A percentile compares a stretch with the other conserved stretches of the same genome.
These are phyloP conservation scores for Oryzias woworae DNA, from an alignment of 2,113 vertebrate species.

Conservation along the genomic window DNA sequence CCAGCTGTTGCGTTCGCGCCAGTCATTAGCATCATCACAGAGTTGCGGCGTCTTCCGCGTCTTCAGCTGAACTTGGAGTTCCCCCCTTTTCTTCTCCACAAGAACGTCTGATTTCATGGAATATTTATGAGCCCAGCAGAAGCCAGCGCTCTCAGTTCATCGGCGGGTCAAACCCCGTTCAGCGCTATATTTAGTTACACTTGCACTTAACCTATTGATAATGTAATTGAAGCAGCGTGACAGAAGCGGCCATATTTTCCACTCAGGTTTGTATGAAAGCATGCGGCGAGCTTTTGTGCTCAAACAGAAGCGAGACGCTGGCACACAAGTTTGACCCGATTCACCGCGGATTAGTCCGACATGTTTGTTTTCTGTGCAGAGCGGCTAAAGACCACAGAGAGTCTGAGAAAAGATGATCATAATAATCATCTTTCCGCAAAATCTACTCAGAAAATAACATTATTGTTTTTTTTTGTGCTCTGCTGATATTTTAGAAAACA, in stretches of 20 bases:
- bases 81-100: slow-evolving; percentile 8
- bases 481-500: too few relatives aligned
- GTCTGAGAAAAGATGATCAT: too few relatives aligned
- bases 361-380: too few relatives aligned
- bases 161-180: slow-evolving; percentile 47
- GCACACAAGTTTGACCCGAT: too few relatives aligned
- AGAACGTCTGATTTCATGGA: slow-evolving; percentile 25
- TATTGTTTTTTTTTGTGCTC: too few relatives aligned
- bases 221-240: slow-evolving; percentile 60
- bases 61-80: slow-evolving; percentile 19
- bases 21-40: not conserved
- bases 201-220: slow-evolving; percentile 55
- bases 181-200: slow-evolving; percentile 63
- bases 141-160: slow-evolving; percentile 29
- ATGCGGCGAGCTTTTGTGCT: too few relatives aligned
- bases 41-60: slow-evolving; percentile 7
- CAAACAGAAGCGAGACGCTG: too few relatives aligned
- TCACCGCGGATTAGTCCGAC: too few relatives aligned
- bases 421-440: too few relatives aligned
- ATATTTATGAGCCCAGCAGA: slow-evolving; percentile 33
- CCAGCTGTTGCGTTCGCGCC: slow-evolving; percentile 13
- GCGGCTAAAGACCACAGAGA: too few relatives aligned
- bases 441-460: too few relatives aligned
- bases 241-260: slow-evolving; percentile 55
- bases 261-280: slow-evolving; percentile 22